Evolutionary conservation across 2,113 vertebrate genomes (phyloP).

Genomic region (Mustela lutreola): DNA sequence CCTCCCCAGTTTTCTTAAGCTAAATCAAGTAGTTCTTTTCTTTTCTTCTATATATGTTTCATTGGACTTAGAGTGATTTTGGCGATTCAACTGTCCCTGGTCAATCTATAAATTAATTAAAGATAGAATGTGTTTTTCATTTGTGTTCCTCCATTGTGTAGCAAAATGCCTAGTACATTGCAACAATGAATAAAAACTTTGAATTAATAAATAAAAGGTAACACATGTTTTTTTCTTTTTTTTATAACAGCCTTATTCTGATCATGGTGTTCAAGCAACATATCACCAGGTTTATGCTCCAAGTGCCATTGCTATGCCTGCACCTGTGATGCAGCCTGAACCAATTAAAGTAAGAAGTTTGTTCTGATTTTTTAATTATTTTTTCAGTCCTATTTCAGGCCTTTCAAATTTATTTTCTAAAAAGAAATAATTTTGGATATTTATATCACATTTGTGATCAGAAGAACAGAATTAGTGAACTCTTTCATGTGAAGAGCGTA

Average conservation of each 20-base stretch:
- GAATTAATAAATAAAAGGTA: constrained; percentile 40
- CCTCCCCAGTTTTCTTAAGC: constrained; percentile 2
- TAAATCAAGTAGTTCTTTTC: background rate
- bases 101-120: constrained; percentile 47
- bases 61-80: background rate
- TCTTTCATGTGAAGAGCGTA: constrained; percentile 46
- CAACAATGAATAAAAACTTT: constrained; percentile 53
- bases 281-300: constrained; percentile 86
- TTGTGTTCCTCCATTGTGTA: constrained; percentile 54
- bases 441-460: constrained; percentile 47
- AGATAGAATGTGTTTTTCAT: constrained; percentile 38
- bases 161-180: background rate
- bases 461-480: constrained; percentile 56
- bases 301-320: constrained; percentile 86
- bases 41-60: background rate
- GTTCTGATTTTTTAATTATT: background rate
- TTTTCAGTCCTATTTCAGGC: constrained; percentile 61
- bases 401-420: constrained; percentile 56
- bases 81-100: background rate
- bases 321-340: constrained; percentile 86
- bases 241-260: constrained; percentile 85
- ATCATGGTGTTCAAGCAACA: constrained; percentile 86
- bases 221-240: background rate
- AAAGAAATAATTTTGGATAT: constrained; percentile 45
- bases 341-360: constrained; percentile 78